These are phyloP conservation scores for Coptotermes formosanus DNA, from an alignment of 1,140 invertebrate genomes.

Conservation along the genomic window DNA sequence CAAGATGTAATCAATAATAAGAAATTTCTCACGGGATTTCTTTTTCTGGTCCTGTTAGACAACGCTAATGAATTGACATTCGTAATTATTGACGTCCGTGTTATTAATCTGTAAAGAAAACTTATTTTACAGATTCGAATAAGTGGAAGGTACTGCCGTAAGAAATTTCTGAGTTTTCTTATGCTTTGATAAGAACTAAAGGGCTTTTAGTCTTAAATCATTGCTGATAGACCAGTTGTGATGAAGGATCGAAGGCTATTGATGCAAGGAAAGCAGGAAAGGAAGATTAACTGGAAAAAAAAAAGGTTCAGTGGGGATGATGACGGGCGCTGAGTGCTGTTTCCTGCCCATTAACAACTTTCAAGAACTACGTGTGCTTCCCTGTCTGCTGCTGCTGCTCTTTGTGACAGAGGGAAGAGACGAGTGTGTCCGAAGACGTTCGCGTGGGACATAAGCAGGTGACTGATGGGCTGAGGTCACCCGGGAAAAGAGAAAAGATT, in stretches of 20 bases:
- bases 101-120: no score
- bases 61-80: no score
- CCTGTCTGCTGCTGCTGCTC: neutral
- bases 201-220: no score
- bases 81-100: no score
- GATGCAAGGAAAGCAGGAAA: neutral
- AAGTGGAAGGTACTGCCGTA: no score
- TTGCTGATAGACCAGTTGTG: no score
- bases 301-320: neutral
- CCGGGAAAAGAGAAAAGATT: neutral
- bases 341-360: slow-evolving; percentile 15
- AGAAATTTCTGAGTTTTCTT: no score
- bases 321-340: neutral
- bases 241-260: neutral
- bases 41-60: no score
- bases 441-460: neutral
- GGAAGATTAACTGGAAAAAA: neutral
- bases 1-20: no score
- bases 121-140: no score
- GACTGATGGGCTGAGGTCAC: neutral
- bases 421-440: neutral
- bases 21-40: no score
- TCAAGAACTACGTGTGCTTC: neutral
- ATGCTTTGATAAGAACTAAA: no score
- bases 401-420: neutral